Conservation (phyloP, 2,113 vertebrate species). For the Polypterus senegalus region DNA sequence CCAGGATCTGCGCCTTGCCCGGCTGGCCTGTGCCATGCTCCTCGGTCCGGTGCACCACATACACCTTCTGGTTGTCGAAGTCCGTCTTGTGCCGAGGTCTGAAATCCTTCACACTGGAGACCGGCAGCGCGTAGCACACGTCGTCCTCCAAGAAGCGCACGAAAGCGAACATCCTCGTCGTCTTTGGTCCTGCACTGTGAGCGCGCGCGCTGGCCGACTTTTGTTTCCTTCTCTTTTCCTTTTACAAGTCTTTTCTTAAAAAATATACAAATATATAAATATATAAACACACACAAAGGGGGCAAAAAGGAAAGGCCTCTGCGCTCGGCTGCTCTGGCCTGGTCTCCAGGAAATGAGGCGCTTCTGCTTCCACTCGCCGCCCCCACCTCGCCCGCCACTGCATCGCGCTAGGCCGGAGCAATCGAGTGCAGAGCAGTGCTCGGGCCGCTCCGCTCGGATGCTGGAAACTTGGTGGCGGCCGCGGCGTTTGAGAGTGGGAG, state of each 20-base stretch:
- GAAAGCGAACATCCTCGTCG: conserved; percentile 82
- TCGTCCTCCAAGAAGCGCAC: conserved; percentile 92
- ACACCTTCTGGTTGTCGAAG: conserved; percentile 95
- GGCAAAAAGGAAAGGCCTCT: conserved; percentile 43
- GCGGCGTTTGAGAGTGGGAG: too few relatives aligned
- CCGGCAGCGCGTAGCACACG: conserved; percentile 80
- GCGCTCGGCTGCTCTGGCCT: conserved; percentile 65
- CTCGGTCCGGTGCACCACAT: conserved; percentile 74
- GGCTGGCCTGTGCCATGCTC: conserved; percentile 67
- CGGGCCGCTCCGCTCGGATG: too few relatives aligned
- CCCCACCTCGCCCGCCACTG: conserved; percentile 2
- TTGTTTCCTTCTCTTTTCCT: too few relatives aligned
- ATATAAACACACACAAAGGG: conserved; percentile 46
- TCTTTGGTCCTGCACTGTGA: conserved; percentile 54
- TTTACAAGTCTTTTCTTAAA: too few relatives aligned
- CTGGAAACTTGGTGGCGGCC: too few relatives aligned
- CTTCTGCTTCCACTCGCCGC: not conserved
- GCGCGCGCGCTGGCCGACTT: not conserved
- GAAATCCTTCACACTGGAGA: conserved; percentile 77
- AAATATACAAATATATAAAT: conserved; percentile 47
- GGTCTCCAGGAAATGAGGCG: conserved; percentile 34
- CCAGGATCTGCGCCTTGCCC: conserved; percentile 86
- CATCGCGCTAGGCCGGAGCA: conserved; percentile 28
- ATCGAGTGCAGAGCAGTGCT: conserved; percentile 32
- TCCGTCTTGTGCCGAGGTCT: conserved; percentile 76